Evolutionary conservation across 2,888 invertebrate species (phyloP).

Genomic region (Graphium colonna): DNA sequence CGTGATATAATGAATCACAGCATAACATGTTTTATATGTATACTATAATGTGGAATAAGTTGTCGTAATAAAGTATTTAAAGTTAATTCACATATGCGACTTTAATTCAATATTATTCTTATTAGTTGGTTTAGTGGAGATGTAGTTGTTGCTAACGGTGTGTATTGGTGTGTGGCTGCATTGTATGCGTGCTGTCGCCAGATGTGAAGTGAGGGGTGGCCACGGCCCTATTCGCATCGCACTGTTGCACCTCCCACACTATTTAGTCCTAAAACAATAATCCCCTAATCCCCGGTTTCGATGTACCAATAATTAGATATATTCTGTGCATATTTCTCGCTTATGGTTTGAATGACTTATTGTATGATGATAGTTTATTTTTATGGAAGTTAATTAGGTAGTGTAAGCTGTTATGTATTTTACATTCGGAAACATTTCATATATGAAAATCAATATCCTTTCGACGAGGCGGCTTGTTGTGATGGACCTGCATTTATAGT

Average conservation of each 20-base stretch:
- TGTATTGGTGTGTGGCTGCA: slow-evolving; percentile 1
- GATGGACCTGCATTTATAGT: slow-evolving; percentile 72
- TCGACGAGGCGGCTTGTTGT: slow-evolving; percentile 55
- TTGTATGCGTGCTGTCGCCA: slow-evolving; percentile 35
- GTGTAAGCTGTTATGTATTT: slow-evolving; percentile 78
- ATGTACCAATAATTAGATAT: slow-evolving; percentile 34
- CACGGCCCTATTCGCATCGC: slow-evolving; percentile 58
- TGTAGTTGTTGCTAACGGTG: slow-evolving; percentile 34
- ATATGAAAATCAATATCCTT: slow-evolving; percentile 44
- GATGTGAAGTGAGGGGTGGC: too few species aligned
- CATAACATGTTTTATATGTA: slow-evolving; percentile 79
- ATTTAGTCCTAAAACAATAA: slow-evolving; percentile 21
- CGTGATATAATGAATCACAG: slow-evolving; percentile 76
- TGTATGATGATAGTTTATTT: slow-evolving; percentile 76
- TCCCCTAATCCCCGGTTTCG: slow-evolving; percentile 34
- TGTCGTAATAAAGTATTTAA: slow-evolving; percentile 80
- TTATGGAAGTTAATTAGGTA: slow-evolving; percentile 77
- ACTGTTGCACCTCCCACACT: slow-evolving; percentile 37
- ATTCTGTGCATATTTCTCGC: slow-evolving; percentile 60
- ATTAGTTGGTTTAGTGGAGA: slow-evolving; percentile 41
- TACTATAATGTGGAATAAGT: slow-evolving; percentile 78
- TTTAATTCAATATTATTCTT: slow-evolving; percentile 54
- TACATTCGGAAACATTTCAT: slow-evolving; percentile 58
- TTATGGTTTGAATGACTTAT: too few species aligned
- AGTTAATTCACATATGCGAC: slow-evolving; percentile 72